Conservation (phyloP, 53 echinoderm and acorn worm genomes). For the Apostichopus leukothele region DNA sequence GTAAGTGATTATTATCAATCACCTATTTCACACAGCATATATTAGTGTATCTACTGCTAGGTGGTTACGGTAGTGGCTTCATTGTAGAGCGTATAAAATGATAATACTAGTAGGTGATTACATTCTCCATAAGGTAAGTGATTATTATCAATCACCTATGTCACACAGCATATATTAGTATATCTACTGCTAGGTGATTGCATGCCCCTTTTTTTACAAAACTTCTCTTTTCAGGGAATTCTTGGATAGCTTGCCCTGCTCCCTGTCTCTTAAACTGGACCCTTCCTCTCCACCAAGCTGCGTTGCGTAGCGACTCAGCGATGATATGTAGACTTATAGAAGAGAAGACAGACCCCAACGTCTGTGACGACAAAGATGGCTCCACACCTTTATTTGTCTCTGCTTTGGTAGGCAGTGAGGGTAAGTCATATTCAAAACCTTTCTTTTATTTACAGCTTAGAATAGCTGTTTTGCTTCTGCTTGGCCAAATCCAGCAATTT, state of each 20-base stretch:
- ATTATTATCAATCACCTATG: background rate
- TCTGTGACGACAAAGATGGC: conserved; percentile 76
- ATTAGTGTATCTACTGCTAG: no score
- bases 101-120: no score
- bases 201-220: background rate
- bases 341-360: conserved; percentile 80
- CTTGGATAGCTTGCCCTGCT: conserved; percentile 72
- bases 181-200: background rate
- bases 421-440: conserved; percentile 48
- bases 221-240: conserved; percentile 22
- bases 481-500: no score
- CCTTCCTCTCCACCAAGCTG: conserved; percentile 88
- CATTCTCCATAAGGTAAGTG: background rate
- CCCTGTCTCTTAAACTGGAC: conserved; percentile 64
- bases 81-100: no score
- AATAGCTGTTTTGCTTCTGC: no score
- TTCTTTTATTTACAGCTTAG: no score
- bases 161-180: background rate
- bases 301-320: conserved; percentile 80
- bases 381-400: conserved; percentile 89
- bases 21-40: no score
- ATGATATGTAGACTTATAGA: conserved; percentile 89
- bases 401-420: conserved; percentile 80
- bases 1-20: no score
- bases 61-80: no score